phyloP scores from a whole-genome alignment of 2,113 vertebrate genomes.

The Megatriorchis doriae region DNA sequence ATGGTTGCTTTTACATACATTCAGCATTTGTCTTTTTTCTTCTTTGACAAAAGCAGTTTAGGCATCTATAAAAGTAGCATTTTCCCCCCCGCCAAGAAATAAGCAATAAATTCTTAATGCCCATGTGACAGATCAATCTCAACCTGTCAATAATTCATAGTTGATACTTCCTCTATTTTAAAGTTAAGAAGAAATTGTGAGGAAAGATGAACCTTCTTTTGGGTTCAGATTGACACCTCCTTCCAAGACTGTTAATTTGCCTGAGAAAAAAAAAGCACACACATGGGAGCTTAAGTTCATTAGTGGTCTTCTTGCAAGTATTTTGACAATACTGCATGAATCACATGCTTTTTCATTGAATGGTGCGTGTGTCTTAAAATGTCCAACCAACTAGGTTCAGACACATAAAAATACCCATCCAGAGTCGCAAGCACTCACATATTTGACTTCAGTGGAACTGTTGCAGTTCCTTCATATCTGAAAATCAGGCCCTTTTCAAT shows the following conservation, averaged over 20 bases:
- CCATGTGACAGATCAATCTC: conserved; percentile 10
- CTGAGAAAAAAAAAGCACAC: neutral
- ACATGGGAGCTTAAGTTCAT: neutral
- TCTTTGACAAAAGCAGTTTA: neutral
- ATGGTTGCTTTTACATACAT: neutral
- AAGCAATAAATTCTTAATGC: conserved; percentile 13
- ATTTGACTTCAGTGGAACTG: neutral
- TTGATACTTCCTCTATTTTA: neutral
- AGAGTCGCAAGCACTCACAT: neutral
- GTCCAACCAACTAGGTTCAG: neutral
- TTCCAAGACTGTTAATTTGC: neutral
- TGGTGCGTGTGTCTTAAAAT: neutral
- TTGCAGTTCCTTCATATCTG: neutral
- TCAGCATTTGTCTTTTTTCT: neutral
- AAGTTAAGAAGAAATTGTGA: neutral
- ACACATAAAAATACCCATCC: neutral
- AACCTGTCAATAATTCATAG: conserved; percentile 27
- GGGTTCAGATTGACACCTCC: neutral
- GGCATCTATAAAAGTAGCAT: neutral
- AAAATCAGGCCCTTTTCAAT: neutral
- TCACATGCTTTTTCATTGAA: neutral
- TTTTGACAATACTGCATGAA: neutral
- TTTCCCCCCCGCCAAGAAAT: neutral
- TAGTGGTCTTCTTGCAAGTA: neutral
- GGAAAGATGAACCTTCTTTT: neutral